Percentiles rank a stretch among this genome's conserved stretches.
These are phyloP conservation scores for Sander vitreus DNA, from an alignment of 2,113 vertebrate genomes.

Conservation along the genomic window DNA sequence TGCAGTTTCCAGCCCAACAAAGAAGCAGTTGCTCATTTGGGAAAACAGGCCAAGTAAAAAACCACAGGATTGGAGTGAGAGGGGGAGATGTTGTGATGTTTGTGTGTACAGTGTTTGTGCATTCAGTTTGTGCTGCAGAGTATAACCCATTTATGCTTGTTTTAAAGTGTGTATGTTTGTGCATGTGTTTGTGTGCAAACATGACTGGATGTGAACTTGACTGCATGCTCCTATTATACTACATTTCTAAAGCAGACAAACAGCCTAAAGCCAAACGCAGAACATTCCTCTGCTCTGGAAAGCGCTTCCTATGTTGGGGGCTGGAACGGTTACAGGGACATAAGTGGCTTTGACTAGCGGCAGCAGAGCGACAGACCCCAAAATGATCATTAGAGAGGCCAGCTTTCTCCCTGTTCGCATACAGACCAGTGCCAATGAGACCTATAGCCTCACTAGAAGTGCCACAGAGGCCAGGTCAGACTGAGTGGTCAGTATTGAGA, in stretches of 20 bases:
- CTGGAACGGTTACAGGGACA: conserved; percentile 35
- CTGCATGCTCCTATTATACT: conserved; percentile 35
- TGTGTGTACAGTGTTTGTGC: conserved; percentile 12
- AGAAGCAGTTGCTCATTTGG: conserved; percentile 49
- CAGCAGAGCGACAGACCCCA: conserved; percentile 31
- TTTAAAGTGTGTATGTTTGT: conserved; percentile 16
- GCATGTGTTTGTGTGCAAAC: conserved; percentile 15
- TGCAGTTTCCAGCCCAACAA: conserved; percentile 68
- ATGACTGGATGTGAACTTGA: conserved; percentile 33
- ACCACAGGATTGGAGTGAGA: conserved; percentile 4
- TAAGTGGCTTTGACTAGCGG: conserved; percentile 48
- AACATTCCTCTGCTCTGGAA: conserved; percentile 65
- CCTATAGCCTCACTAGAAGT: conserved; percentile 2
- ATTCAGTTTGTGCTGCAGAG: conserved; percentile 12
- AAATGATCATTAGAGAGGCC: conserved; percentile 28
- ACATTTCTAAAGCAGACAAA: conserved; percentile 61
- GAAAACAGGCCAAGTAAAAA: conserved; percentile 55
- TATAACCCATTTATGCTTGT: conserved; percentile 5
- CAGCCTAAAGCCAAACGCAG: conserved; percentile 52
- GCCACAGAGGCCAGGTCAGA: not conserved
- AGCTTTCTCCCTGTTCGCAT: not conserved
- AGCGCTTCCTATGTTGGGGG: conserved; percentile 39
- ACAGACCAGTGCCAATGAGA: conserved; percentile 16
- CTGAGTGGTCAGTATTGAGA: not conserved
- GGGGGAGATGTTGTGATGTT: conserved; percentile 34